A percentile compares a stretch with the other conserved stretches of the same genome.
These are phyloP conservation scores for Polyommatus icarus DNA, from an alignment of 2,888 invertebrate genomes.

Conservation along the genomic window DNA sequence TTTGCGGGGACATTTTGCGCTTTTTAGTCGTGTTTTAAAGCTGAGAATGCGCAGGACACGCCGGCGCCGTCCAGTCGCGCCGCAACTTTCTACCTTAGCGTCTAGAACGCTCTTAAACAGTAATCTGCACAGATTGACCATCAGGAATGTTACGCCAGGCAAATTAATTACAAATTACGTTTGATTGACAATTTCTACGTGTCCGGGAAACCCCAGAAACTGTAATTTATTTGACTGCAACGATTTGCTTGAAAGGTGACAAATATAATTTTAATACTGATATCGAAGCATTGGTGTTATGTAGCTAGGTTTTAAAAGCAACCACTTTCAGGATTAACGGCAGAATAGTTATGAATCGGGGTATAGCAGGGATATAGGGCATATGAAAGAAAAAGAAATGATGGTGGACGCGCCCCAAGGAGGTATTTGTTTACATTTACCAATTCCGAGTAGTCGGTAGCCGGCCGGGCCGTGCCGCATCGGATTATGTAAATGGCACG, in stretches of 20 bases:
- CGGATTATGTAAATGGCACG: slow-evolving; percentile 35
- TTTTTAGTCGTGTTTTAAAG: slow-evolving; percentile 69
- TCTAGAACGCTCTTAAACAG: slow-evolving; percentile 77
- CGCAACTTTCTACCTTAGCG: slow-evolving; percentile 78
- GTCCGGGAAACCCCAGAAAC: slow-evolving; percentile 3
- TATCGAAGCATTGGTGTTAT: background rate
- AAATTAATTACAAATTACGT: slow-evolving; percentile 70
- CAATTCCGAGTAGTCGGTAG: slow-evolving; percentile 35
- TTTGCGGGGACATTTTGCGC: slow-evolving; percentile 63
- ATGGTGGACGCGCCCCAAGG: slow-evolving; percentile 31
- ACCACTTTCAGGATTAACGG: background rate
- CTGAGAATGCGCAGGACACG: slow-evolving; percentile 75
- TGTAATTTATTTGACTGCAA: background rate
- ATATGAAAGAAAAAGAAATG: background rate
- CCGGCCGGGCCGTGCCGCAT: slow-evolving; percentile 31
- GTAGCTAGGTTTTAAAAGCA: background rate
- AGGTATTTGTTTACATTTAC: slow-evolving; percentile 37
- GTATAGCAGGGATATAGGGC: background rate
- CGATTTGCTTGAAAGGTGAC: background rate
- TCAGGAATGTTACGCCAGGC: slow-evolving; percentile 73
- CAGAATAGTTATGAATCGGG: too few species aligned
- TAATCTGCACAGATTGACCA: slow-evolving; percentile 76
- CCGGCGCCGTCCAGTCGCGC: slow-evolving; percentile 77
- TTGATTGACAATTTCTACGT: slow-evolving; percentile 48
- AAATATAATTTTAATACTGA: background rate